These are phyloP conservation scores for Phortica magna DNA, from an alignment of 2,888 invertebrate species.

Conservation along the genomic window DNA sequence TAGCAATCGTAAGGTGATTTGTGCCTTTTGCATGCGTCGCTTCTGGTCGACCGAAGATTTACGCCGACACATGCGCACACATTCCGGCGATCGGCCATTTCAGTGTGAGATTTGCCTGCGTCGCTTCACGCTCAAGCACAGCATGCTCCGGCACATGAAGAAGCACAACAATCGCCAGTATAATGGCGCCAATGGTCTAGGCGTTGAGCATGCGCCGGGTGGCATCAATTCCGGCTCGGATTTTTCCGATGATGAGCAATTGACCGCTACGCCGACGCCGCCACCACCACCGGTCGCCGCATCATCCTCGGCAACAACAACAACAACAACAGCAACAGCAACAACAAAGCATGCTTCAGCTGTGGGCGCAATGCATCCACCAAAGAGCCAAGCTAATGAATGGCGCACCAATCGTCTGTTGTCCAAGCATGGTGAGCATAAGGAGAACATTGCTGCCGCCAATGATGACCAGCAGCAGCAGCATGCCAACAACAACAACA, in stretches of 20 bases:
- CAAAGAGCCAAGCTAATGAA: slow-evolving; percentile 74
- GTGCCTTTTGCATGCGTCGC: slow-evolving; percentile 94
- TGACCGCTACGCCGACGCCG: slow-evolving; percentile 48
- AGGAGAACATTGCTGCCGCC: slow-evolving; percentile 71
- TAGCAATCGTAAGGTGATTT: slow-evolving; percentile 91
- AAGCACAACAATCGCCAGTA: slow-evolving; percentile 87
- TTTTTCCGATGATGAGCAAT: slow-evolving; percentile 77
- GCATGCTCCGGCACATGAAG: slow-evolving; percentile 95
- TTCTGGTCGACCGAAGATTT: slow-evolving; percentile 98
- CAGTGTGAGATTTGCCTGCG: slow-evolving; percentile 93
- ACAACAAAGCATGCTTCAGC: slow-evolving; percentile 40
- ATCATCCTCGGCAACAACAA: slow-evolving; percentile 48
- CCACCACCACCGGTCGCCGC: slow-evolving; percentile 51
- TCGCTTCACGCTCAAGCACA: slow-evolving; percentile 94
- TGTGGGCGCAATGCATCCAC: slow-evolving; percentile 59
- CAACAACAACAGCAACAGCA: slow-evolving; percentile 40
- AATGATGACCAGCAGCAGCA: slow-evolving; percentile 51
- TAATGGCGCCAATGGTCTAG: slow-evolving; percentile 58
- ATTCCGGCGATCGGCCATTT: slow-evolving; percentile 94
- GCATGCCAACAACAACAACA: slow-evolving; percentile 63
- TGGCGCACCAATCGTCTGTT: slow-evolving; percentile 69
- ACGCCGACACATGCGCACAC: slow-evolving; percentile 95
- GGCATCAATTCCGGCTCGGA: slow-evolving; percentile 74
- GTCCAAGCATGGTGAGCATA: slow-evolving; percentile 65
- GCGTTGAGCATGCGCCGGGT: slow-evolving; percentile 52